Evolutionary conservation across 2,113 vertebrate genomes (phyloP), one percentile per base, ranked within the genome.

Genomic region (Tor tambroides): DNA sequence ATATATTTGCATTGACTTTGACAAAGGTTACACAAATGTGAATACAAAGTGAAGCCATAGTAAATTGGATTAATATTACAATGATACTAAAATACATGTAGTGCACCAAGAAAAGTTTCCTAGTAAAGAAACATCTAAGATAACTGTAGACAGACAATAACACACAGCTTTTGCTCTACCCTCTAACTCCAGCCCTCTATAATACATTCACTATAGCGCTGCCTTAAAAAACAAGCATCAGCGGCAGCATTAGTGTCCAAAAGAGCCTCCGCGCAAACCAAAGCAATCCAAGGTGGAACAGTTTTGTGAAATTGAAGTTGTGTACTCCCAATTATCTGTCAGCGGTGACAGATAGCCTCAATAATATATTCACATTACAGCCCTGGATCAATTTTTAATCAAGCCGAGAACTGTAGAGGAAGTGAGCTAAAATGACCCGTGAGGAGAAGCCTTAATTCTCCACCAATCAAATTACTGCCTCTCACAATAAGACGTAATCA

Each of bases 331-430:
- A 98, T 98, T 98, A 98, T 97, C 96, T 98, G 97, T 98, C 98
- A 95, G 93, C 92, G 93, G 96, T 98, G 97, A 99, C 97, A 97
- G 96, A 99, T 98, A 96, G 97, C 96, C 96, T 96, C 97, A 99
- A 98, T 99, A 98, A 98, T 98, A 98, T 98, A 99, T 98, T 98
- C 97, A 98, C 97, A 97, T 97, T 96, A 97, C 97, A 94, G 96
- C 95, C 95, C 95, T 96, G 95, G 97, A 99, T 99, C 98, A 99
- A 99, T 99, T 98, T 99, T 99, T 98, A 99, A 99, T 99, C 97
- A 98, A 98, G 97, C 96, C 95, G 96, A 99, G 97, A 98, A 98
- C 98, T 98, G 98, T 97, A 96, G 98, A 97, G 97, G 95, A 96
- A 97, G 97, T 96, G 96, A 97, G 96, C 97, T 97, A 96, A 98